Base-by-base conservation (phyloP, 1,140 invertebrate genomes). In the Bombus pascuorum region DNA sequence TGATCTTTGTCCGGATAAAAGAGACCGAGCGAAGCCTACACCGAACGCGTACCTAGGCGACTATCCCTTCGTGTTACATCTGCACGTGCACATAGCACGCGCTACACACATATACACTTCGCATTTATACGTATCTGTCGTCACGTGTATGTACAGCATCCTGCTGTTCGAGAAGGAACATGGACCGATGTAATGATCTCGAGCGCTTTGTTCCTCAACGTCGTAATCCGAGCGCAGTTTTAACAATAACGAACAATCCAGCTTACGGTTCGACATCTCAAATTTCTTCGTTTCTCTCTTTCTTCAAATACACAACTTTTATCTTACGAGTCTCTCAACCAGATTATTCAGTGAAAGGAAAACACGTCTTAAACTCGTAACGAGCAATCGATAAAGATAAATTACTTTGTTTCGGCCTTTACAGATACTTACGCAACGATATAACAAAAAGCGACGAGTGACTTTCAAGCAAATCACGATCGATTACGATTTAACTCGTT, bases 1-100 rank as follows among this genome's bases (percentile, higher is more conserved):
- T 37, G 68, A 85, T 85, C 83, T 85, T 73, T 53, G 53, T 47
- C 53, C 68, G 57, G 53, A 85, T 72, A 84, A 72, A 84, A 70
- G 47, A 22, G 39, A 71, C n/a, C n/a, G 53, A 22, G 47, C 0
- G 47, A 53, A 53, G 47, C 5, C 47, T 22, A 22, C 18, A 22
- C 5, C 47, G 47, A 6, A 53, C 18, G 47, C 18, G 18, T 53
- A 22, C 47, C 5, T 53, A 53, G 6, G 47, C 6, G 5, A 53
- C 47, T 53, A 53, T 22, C 18, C 47, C 47, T 53, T 18, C 47
- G 18, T 22, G 47, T 53, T 53, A 53, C 47, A 53, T 53, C 18
- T 22, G 6, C 47, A 53, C 47, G 47, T 8, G 47, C 1, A 22
- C 1, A 22, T 53, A 53, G 47, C 18, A 53, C 47, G 47, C 47